Evolutionary conservation across 1,140 invertebrate species (phyloP).

Genomic region (Periplaneta americana): DNA sequence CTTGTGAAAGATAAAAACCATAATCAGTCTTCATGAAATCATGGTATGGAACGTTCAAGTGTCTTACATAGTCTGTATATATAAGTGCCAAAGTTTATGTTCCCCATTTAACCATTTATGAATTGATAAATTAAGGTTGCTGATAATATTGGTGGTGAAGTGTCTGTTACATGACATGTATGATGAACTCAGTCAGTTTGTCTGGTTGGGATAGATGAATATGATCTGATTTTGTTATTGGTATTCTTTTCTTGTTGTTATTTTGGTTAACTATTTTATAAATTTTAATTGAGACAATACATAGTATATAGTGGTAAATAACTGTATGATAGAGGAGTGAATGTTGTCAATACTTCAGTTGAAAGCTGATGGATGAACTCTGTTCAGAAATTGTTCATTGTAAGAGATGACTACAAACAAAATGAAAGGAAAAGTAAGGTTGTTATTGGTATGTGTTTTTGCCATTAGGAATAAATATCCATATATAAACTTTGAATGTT

Average conservation of each 20-base stretch:
- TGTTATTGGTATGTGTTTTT: neutral
- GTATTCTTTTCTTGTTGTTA: neutral
- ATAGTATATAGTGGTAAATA: neutral
- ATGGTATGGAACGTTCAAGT: neutral
- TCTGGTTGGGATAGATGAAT: neutral
- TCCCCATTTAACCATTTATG: neutral
- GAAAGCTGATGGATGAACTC: neutral
- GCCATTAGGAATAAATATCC: neutral
- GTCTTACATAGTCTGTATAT: neutral
- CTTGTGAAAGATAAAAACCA: neutral
- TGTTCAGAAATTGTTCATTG: neutral
- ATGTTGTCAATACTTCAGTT: too few relatives aligned
- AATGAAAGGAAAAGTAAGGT: neutral
- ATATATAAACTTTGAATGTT: neutral
- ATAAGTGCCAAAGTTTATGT: neutral
- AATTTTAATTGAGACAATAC: neutral
- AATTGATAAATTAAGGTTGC: neutral
- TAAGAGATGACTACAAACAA: neutral
- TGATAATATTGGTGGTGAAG: neutral
- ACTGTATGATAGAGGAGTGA: neutral
- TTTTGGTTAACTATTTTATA: neutral
- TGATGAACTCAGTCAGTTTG: too few relatives aligned
- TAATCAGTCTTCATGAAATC: neutral
- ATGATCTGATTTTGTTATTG: neutral
- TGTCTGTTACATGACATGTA: neutral